phyloP scores from a whole-genome alignment of 2,113 vertebrate genomes.

The Calcarius ornatus region DNA sequence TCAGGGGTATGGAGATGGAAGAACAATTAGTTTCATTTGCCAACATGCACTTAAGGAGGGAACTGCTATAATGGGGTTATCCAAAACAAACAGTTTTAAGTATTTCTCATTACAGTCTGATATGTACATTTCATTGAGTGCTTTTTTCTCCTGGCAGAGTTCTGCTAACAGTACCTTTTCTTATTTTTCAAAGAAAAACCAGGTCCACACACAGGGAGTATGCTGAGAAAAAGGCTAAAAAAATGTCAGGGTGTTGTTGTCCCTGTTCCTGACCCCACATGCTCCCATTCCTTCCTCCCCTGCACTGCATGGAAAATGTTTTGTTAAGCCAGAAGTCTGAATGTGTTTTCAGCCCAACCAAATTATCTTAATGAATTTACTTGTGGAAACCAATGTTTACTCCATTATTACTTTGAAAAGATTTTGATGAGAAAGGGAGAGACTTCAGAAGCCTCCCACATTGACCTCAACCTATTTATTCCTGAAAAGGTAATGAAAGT shows the following conservation, averaged over 20 bases:
- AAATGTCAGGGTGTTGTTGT: neutral
- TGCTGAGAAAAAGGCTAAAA: neutral
- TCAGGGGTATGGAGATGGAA: neutral
- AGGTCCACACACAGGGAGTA: neutral
- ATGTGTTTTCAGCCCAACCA: neutral
- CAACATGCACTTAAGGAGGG: slow-evolving; percentile 1
- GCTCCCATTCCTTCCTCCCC: neutral
- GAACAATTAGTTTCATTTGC: slow-evolving; percentile 17
- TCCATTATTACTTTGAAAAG: neutral
- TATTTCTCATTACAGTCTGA: neutral
- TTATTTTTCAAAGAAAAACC: neutral
- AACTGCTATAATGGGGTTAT: neutral
- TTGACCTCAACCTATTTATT: neutral
- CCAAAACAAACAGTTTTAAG: slow-evolving; percentile 26
- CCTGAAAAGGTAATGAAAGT: neutral
- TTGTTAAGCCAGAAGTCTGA: neutral
- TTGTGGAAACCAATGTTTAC: neutral
- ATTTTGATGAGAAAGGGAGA: neutral
- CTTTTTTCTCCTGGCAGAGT: neutral
- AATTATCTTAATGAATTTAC: neutral
- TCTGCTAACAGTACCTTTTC: neutral
- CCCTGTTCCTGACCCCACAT: neutral
- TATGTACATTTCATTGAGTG: neutral
- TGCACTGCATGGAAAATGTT: neutral
- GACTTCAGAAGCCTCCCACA: neutral